Conservation (phyloP, 2,797 vertebrate species). For the Characodon lateralis region DNA sequence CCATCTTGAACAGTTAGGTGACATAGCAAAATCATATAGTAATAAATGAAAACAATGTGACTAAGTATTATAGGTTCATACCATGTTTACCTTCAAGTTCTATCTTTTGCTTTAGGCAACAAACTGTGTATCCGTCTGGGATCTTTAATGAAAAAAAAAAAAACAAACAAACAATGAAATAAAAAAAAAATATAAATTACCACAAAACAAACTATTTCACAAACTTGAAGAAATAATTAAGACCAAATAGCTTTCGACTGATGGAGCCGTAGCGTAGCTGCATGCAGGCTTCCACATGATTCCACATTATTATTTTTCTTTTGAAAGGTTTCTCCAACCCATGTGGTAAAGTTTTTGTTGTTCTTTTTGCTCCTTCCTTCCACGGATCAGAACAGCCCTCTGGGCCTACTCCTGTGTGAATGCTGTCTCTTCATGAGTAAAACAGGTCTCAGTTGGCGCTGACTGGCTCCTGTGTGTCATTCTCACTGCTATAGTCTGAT, state of each 20-base stretch:
- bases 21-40: constrained; percentile 87
- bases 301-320: constrained; percentile 75
- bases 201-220: constrained; percentile 94
- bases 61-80: constrained; percentile 90
- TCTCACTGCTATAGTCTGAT: constrained; percentile 99
- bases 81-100: constrained; percentile 93
- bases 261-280: constrained; percentile 93
- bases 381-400: constrained; percentile 51
- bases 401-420: constrained; percentile 55
- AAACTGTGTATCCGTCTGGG: constrained; percentile 85
- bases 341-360: constrained; percentile 71
- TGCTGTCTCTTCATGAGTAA: constrained; percentile 49
- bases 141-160: constrained; percentile 85
- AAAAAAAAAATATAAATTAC: constrained; percentile 81
- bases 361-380: constrained; percentile 56
- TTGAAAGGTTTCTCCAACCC: constrained; percentile 41
- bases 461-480: constrained; percentile 94
- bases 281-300: constrained; percentile 95
- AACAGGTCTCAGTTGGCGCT: constrained; percentile 92
- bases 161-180: constrained; percentile 71
- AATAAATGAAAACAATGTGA: constrained; percentile 87
- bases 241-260: constrained; percentile 97
- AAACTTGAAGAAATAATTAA: constrained; percentile 96
- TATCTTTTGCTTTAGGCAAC: constrained; percentile 84
- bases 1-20: constrained; percentile 95